Evolutionary conservation across 1,140 invertebrate genomes (phyloP), one percentile per base, ranked within the genome.

Genomic region (Monomorium pharaonis): DNA sequence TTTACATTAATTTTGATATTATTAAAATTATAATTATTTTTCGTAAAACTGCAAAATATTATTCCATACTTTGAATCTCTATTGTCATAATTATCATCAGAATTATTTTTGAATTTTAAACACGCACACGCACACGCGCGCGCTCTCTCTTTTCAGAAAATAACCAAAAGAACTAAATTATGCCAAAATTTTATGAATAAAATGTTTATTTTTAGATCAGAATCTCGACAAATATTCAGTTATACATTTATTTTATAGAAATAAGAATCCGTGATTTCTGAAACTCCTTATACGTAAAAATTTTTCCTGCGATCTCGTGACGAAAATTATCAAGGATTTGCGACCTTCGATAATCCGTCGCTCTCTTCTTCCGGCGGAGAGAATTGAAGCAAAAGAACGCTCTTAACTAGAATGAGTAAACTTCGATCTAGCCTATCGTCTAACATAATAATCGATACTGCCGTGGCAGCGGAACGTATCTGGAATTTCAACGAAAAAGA

Each of bases 361-460:
- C 6, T 72, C 37, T 80, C 18, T 51, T 54, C 47, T 33, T 72
- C 67, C 51, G 51, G 12, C 24, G 12, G 9, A 33, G 4, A 44
- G 42, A 74, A 74, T 54, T 37, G 78, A 72, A 44, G 54, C 30
- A 72, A 81, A 72, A 44, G n/a, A 33, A 83, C 78, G 42, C 44
- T 9, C 37, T 83, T 72, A 58, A 72, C 37, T 83, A 60, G 51
- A 83, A 83, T 33, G 33, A 14, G 58, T 84, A 77, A 62, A 77
- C 72, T 54, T 75, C 56, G 81, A 76, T 77, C 72, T 49, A 58
- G 86, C 63, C 74, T 86, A 78, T 49, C 83, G 54, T 70, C 54
- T 51, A 49, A 65, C 83, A 65, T 67, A 37, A 87, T 87, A 88
- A 88, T 86, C 86, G 69, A 88, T 83, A 56, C 27, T 69, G 86